Evolutionary conservation across 2,888 invertebrate species (phyloP), one percentile per base, ranked within the genome.

Genomic region (Galerucella calmariensis): DNA sequence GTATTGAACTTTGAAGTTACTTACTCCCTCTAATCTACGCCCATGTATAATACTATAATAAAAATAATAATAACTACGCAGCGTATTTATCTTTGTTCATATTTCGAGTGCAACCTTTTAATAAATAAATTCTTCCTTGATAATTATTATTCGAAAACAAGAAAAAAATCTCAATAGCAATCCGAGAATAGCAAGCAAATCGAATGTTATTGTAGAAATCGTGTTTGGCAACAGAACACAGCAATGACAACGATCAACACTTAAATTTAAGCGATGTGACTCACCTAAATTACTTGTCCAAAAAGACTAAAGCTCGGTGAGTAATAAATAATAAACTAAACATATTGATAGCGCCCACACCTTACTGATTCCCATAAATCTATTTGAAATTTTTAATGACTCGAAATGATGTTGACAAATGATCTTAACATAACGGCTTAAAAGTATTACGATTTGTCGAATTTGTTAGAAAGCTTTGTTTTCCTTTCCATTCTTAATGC

Each of bases 331-430:
- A 66, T 66, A 56, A 58, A 20, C 48, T 48, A 65, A 65, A 65
- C 63, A 48, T 59, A 72, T 66, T 72, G 72, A 72, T 72, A 72
- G 27, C 66, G 66, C 72, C 72, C 66, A 72, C 72, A 59, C 59
- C 66, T 72, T 46, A 44, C 67, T 27, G 66, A 72, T 72, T 58
- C 48, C 20, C 72, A 72, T 72, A 72, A 71, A 72, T 72, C 72
- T 67, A 72, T 66, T 72, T 59, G 66, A 59, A 72, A 66, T 66
- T 72, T 72, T 72, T 72, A 72, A 72, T 53, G 72, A 72, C 66
- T 41, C 35, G 44, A 16, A 58, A 46, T 72, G 72, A 72, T 72
- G 66, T 72, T 66, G 72, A 72, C 72, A 72, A 72, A 72, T 72
- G 72, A 72, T 59, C 58, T 61, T n/a, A 41, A 69, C 61, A n/a